phyloP scores from a whole-genome alignment of 2,888 invertebrate genomes.

The Volucella bombylans region DNA sequence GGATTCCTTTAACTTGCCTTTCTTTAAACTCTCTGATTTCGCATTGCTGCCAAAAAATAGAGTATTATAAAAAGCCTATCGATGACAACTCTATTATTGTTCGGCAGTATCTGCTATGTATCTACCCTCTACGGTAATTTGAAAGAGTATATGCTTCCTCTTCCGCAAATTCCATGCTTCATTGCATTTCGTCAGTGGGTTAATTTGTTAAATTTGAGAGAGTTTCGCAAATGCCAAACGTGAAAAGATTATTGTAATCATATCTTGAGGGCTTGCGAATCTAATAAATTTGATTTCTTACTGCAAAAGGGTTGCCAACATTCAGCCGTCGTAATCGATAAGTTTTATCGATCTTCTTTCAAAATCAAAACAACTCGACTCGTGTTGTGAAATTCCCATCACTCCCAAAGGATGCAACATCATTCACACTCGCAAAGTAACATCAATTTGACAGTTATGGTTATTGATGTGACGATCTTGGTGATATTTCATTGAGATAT shows the following conservation, averaged over 20 bases:
- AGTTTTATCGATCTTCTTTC: background rate
- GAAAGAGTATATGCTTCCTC: background rate
- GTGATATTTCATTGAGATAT: constrained; percentile 11
- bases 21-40: background rate
- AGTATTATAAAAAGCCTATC: constrained; percentile 1
- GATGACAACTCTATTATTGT: constrained; percentile 17
- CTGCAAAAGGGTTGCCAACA: constrained; percentile 40
- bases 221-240: background rate
- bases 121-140: background rate
- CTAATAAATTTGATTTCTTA: constrained; percentile 43
- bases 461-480: constrained; percentile 36
- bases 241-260: constrained; percentile 43
- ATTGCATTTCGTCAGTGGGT: constrained; percentile 10
- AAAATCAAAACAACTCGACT: constrained; percentile 25
- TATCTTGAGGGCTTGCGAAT: constrained; percentile 44
- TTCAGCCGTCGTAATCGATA: constrained; percentile 32
- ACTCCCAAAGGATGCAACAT: background rate
- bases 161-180: constrained; percentile 16
- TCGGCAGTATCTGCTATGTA: background rate
- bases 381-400: constrained; percentile 31
- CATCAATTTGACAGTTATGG: constrained; percentile 41
- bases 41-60: background rate
- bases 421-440: constrained; percentile 1
- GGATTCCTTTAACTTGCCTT: background rate
- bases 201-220: constrained; percentile 49